These are phyloP conservation scores for Pseudopodoces humilis DNA, from an alignment of 2,113 vertebrate species.

Conservation along the genomic window DNA sequence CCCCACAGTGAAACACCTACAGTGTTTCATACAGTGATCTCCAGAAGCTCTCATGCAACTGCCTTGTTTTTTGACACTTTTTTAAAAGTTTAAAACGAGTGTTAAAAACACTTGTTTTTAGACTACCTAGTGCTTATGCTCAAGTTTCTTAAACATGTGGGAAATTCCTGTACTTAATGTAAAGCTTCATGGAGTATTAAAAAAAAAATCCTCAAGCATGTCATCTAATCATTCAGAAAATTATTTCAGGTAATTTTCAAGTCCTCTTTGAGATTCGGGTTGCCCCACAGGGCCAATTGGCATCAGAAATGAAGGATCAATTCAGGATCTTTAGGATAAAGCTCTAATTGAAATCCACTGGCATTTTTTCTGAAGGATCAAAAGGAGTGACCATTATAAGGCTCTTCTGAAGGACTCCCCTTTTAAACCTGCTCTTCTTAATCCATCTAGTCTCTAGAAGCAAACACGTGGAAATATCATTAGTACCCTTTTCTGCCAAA, in stretches of 20 bases:
- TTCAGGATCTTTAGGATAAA: background rate
- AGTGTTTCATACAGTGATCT: background rate
- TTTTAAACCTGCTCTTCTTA: background rate
- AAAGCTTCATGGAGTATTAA: background rate
- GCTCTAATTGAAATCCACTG: background rate
- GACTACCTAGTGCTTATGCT: background rate
- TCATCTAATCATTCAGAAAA: background rate
- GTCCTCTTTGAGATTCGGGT: fast-evolving
- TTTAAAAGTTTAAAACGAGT: too few relatives aligned
- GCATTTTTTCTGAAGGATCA: background rate
- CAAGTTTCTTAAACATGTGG: background rate
- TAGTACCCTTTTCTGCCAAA: background rate
- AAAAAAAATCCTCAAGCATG: background rate
- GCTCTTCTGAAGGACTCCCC: background rate
- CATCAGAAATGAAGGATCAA: background rate
- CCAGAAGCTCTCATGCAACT: background rate
- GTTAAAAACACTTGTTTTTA: background rate
- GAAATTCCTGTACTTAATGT: background rate
- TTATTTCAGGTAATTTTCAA: background rate
- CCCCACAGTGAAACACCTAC: background rate
- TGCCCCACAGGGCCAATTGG: background rate
- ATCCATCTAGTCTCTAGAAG: background rate
- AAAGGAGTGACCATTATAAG: background rate
- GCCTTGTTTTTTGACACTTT: fast-evolving
- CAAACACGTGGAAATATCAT: background rate